Conservation (phyloP, 2,888 invertebrate genomes). For the Drosophila stalkeri region DNA sequence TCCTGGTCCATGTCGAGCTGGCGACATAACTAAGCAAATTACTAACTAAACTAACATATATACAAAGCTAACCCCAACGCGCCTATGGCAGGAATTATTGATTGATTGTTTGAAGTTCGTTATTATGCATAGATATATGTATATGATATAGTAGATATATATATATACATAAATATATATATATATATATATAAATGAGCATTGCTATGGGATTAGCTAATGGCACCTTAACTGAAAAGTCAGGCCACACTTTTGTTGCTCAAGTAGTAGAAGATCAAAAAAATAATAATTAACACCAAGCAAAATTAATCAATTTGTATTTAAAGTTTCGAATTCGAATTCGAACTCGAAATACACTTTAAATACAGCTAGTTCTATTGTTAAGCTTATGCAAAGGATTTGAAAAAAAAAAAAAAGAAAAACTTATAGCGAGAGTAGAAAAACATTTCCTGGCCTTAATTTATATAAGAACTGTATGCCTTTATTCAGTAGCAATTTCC, state of each 20-base stretch:
- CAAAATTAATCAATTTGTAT: conserved; percentile 14
- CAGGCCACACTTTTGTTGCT: conserved; percentile 48
- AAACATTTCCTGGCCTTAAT: conserved; percentile 3
- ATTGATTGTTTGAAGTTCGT: conserved; percentile 74
- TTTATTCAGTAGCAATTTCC: too few relatives aligned
- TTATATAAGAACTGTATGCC: neutral
- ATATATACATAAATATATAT: conserved; percentile 5
- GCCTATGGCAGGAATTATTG: conserved; percentile 73
- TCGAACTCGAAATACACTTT: conserved; percentile 11
- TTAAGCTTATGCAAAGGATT: conserved; percentile 25
- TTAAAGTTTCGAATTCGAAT: conserved; percentile 25
- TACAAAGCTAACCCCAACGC: conserved; percentile 74
- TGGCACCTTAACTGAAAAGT: conserved; percentile 27
- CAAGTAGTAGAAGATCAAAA: conserved; percentile 54
- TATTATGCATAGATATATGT: conserved; percentile 51
- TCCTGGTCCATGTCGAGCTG: conserved; percentile 75
- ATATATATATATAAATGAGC: conserved; percentile 18
- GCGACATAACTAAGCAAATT: conserved; percentile 50
- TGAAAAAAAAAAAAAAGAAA: neutral
- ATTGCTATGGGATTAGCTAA: conserved; percentile 25
- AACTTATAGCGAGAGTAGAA: neutral
- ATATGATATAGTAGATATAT: conserved; percentile 38
- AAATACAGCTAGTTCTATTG: conserved; percentile 17
- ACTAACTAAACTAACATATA: conserved; percentile 27
- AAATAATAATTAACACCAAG: neutral